phyloP scores from a whole-genome alignment of 2,888 invertebrate genomes.

The Drosophila lutescens region DNA sequence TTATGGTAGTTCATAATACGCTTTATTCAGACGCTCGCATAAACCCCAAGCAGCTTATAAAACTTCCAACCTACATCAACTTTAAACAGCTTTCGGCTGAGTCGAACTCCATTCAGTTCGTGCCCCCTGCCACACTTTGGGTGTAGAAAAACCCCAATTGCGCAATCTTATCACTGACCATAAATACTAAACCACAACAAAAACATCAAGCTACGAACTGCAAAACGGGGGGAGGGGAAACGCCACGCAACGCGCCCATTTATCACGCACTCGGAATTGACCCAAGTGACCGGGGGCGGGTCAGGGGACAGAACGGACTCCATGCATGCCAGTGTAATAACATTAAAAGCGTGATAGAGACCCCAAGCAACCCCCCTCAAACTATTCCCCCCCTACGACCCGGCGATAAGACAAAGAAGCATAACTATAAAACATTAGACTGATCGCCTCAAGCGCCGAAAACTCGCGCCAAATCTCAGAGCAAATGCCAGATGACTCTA shows the following conservation, averaged over 20 bases:
- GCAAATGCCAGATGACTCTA: constrained; percentile 51
- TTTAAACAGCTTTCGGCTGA: constrained; percentile 54
- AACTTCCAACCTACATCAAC: constrained; percentile 77
- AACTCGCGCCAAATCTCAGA: constrained; percentile 42
- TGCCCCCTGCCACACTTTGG: constrained; percentile 28
- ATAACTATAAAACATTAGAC: constrained; percentile 39
- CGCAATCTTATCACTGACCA: constrained; percentile 75
- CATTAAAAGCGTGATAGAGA: constrained; percentile 53
- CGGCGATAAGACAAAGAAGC: constrained; percentile 57
- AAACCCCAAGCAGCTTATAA: constrained; percentile 59
- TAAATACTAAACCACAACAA: constrained; percentile 64
- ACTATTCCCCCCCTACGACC: constrained; percentile 10
- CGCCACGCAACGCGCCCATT: constrained; percentile 73
- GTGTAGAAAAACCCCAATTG: constrained; percentile 60
- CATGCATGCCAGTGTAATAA: constrained; percentile 42
- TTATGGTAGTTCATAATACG: constrained; percentile 49
- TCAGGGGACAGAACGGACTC: constrained; percentile 22
- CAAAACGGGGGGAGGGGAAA: constrained; percentile 17
- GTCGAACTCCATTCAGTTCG: constrained; percentile 25
- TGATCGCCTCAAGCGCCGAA: constrained; percentile 54
- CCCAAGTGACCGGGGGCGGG: constrained; percentile 65
- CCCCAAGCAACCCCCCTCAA: constrained; percentile 4
- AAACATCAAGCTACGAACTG: constrained; percentile 24
- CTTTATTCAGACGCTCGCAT: constrained; percentile 12
- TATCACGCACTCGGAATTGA: constrained; percentile 75